Conservation (phyloP, 1,140 invertebrate species). For the Drosophila rufa region DNA sequence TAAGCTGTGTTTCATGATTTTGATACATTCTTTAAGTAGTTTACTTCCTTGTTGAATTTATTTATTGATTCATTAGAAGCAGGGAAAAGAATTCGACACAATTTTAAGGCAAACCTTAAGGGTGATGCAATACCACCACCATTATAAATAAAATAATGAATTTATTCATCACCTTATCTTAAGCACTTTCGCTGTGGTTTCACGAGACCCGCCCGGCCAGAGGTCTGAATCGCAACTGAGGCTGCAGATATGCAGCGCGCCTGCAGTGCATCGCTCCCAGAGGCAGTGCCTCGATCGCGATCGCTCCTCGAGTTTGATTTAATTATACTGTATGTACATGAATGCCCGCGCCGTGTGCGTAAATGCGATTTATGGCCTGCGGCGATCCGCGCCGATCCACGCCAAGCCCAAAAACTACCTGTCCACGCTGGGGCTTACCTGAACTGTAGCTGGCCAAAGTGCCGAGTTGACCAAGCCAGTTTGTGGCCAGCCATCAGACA, state of each 20-base stretch:
- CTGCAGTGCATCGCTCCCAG: conserved; percentile 36
- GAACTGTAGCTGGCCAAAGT: conserved; percentile 29
- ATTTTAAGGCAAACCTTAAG: background rate
- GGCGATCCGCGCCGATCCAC: conserved; percentile 22
- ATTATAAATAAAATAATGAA: background rate
- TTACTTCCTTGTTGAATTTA: background rate
- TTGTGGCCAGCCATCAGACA: conserved; percentile 10
- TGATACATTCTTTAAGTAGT: no score
- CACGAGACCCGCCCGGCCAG: conserved; percentile 31
- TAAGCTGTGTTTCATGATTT: background rate
- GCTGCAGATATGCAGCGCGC: conserved; percentile 21
- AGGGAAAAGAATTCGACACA: background rate
- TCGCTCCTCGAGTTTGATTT: conserved; percentile 59
- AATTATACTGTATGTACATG: conserved; percentile 55
- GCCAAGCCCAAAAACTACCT: conserved; percentile 56
- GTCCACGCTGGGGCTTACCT: conserved; percentile 42
- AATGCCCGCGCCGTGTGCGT: conserved; percentile 51
- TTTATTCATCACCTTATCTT: background rate
- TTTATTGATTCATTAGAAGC: background rate
- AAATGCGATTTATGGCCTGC: conserved; percentile 71
- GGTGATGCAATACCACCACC: background rate
- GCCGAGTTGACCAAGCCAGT: conserved; percentile 17
- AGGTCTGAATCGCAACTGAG: conserved; percentile 54
- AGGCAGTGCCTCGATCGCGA: conserved; percentile 16
- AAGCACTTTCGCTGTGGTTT: conserved; percentile 2